These are phyloP conservation scores for Tetragonula clypearis DNA, from an alignment of 1,140 invertebrate genomes.

Conservation along the genomic window DNA sequence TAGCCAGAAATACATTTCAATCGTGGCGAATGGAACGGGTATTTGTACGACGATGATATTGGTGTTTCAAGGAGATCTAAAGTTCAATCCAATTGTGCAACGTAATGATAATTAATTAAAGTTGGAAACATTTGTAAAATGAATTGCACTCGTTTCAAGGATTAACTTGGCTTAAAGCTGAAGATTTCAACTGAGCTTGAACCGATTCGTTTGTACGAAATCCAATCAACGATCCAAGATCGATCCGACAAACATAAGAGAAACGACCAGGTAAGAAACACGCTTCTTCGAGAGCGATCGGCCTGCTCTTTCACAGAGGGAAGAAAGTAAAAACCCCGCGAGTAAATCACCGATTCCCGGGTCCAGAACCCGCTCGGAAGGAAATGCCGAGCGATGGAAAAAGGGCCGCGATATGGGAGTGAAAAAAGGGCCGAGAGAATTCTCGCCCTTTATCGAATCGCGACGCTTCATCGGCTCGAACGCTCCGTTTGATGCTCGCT, in stretches of 20 bases:
- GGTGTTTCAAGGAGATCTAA: no score
- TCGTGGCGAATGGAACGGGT: no score
- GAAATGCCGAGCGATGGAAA: not conserved
- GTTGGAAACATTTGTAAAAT: no score
- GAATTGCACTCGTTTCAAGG: no score
- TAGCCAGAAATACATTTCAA: not conserved
- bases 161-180: no score
- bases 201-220: no score
- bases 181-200: no score
- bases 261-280: not conserved
- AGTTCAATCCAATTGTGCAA: no score
- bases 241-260: not conserved
- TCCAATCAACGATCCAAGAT: not conserved
- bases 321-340: not conserved
- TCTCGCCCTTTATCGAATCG: constrained; percentile 38
- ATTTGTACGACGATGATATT: no score
- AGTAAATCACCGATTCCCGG: not conserved
- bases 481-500: constrained; percentile 56
- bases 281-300: not conserved
- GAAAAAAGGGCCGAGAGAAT: constrained; percentile 12
- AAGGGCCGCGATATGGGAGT: no score
- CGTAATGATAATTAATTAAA: no score
- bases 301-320: no score
- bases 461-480: constrained; percentile 36
- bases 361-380: not conserved